Conservation (phyloP, 2,888 invertebrate species). For the Cantharis rufa region DNA sequence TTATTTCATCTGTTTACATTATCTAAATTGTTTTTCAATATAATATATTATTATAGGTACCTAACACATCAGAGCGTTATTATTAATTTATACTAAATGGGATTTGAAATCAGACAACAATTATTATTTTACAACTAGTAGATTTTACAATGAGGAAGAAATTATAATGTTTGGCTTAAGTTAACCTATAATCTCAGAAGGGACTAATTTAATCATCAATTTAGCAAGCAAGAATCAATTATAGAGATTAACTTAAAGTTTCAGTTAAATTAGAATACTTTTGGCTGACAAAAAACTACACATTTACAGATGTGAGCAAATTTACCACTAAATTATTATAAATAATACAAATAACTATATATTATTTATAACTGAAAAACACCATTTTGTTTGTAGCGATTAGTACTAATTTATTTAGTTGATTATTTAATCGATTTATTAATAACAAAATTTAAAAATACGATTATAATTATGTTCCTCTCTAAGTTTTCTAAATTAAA, state of each 20-base stretch:
- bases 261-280: not conserved
- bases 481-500: not conserved
- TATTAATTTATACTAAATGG: not conserved
- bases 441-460: not conserved
- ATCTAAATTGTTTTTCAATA: not conserved
- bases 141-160: conserved; percentile 9
- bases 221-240: conserved; percentile 16
- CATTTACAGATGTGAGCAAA: too few relatives aligned
- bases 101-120: not conserved
- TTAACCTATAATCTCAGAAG: conserved; percentile 17
- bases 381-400: too few relatives aligned
- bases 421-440: too few relatives aligned
- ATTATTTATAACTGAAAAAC: too few relatives aligned
- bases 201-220: conserved; percentile 19
- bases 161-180: conserved; percentile 22
- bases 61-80: not conserved
- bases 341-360: too few relatives aligned
- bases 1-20: not conserved
- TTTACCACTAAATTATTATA: too few relatives aligned
- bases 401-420: too few relatives aligned
- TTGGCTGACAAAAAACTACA: not conserved
- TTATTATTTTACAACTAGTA: not conserved
- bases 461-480: not conserved
- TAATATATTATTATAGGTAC: not conserved
- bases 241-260: conserved; percentile 14